phyloP scores from a whole-genome alignment of 2,888 invertebrate genomes.

The Nomada flava region DNA sequence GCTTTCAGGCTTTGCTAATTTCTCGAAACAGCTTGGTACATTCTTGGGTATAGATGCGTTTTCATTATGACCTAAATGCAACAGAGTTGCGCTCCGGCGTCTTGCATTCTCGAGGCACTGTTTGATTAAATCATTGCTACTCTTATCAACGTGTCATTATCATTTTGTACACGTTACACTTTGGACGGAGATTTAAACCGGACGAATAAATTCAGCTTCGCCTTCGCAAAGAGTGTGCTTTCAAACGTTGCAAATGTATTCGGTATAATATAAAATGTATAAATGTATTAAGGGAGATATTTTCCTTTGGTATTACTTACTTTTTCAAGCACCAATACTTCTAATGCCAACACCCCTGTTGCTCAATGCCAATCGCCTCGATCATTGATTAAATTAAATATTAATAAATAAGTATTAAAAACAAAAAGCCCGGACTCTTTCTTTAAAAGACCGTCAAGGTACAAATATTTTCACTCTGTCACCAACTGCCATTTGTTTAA shows the following conservation, averaged over 20 bases:
- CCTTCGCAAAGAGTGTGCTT: not conserved
- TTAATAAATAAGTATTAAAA: no score
- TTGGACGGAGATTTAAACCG: slow-evolving; percentile 15
- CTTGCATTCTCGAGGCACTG: slow-evolving; percentile 22
- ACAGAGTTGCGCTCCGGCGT: slow-evolving; percentile 12
- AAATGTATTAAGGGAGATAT: no score
- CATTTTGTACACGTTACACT: slow-evolving; percentile 32
- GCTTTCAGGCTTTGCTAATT: not conserved
- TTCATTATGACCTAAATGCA: slow-evolving; percentile 40
- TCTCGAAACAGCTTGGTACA: not conserved
- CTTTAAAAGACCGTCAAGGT: no score
- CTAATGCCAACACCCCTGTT: no score
- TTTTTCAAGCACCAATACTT: no score
- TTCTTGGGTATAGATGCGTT: slow-evolving; percentile 15
- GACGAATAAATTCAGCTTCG: slow-evolving; percentile 6
- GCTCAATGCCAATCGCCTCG: no score
- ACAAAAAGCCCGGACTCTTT: no score
- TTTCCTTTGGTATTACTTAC: no score
- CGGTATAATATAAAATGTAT: no score
- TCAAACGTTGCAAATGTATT: not conserved
- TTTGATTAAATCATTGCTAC: slow-evolving; percentile 44
- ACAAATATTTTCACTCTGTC: no score
- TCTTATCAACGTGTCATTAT: slow-evolving; percentile 41
- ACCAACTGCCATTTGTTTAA: no score
- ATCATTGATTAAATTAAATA: no score